Base-by-base conservation (phyloP, 2,888 invertebrate genomes). In the Parnassius mnemosyne region DNA sequence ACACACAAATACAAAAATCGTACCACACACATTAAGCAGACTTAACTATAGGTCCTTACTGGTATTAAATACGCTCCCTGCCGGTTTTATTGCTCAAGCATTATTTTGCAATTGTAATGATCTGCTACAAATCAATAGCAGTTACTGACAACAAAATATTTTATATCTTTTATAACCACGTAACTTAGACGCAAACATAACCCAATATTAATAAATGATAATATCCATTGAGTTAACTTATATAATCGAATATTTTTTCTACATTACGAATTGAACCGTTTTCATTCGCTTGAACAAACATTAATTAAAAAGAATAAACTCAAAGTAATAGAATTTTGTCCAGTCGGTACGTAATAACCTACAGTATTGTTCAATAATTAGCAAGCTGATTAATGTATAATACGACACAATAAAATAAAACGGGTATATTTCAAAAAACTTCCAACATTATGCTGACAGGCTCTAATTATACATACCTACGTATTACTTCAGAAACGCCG, bases 401-500 rank as follows among this genome's bases (percentile, higher is more conserved):
- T 20, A 51, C 2, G 16, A 20, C 42, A 51, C 12, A 41, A 51
- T 47, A 59, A 60, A 60, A 60, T 54, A 60, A 50, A 55, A 55
- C 44, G 65, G 44, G 3, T 55, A 47, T 52, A 55, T 55, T 53
- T 56, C 53, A 60, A 49, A 55, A 46, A 57, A 58, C 60, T 59
- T 53, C 41, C 61, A 54, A 61, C 60, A 66, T 66, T 60, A 68
- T 66, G 60, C 58, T 65, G 57, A 59, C 64, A 68, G 59, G 66
- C 64, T 64, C 66, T 67, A 63, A 68, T 71, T 69, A 69, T 63
- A 69, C 66, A 69, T 63, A 69, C 66, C 64, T 69, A 69, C 66
- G 68, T 67, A 71, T 64, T 68, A 76, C 72, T 73, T 69, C 71
- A 71, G 75, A 73, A 76, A 79, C 77, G 76, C 77, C 70, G 74